A percentile compares a stretch with the other conserved stretches of the same genome.
Conservation (phyloP, 2,888 invertebrate species). For the Chironomus tentans region DNA sequence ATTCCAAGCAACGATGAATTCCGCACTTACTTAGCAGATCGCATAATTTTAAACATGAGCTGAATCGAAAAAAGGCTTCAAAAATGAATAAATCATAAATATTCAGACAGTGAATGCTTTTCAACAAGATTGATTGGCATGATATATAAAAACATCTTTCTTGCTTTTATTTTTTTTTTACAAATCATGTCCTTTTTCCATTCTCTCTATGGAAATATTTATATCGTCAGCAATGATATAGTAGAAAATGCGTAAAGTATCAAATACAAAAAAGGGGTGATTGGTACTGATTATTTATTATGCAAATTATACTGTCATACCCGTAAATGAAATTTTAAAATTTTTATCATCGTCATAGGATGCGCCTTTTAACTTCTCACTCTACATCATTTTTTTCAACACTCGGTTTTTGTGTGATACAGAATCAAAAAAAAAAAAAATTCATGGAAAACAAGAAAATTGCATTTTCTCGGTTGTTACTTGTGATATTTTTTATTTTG, state of each 20-base stretch:
- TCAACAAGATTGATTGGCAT: constrained; percentile 24
- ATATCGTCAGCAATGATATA: too few relatives aligned
- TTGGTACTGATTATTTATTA: constrained; percentile 20
- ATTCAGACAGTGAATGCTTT: background rate
- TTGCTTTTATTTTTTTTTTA: background rate
- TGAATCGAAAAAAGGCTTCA: background rate
- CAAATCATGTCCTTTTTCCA: constrained; percentile 3
- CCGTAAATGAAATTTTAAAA: constrained; percentile 20
- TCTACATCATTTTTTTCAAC: background rate
- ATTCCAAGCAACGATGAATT: background rate
- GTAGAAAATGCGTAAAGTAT: background rate
- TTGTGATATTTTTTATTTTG: too few relatives aligned
- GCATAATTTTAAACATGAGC: background rate
- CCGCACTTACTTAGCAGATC: background rate
- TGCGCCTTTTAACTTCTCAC: background rate
- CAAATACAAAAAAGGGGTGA: constrained; percentile 9
- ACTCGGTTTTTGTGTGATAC: background rate
- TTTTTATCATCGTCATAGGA: background rate
- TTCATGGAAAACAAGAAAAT: constrained; percentile 17
- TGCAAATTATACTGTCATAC: constrained; percentile 24
- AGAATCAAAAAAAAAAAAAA: background rate
- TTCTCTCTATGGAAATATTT: background rate
- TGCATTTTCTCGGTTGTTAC: constrained; percentile 20
- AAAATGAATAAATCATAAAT: constrained; percentile 18
- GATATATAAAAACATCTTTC: background rate